Evolutionary conservation across 2,797 vertebrate genomes (phyloP).

Genomic region (Gymnothorax javanicus): DNA sequence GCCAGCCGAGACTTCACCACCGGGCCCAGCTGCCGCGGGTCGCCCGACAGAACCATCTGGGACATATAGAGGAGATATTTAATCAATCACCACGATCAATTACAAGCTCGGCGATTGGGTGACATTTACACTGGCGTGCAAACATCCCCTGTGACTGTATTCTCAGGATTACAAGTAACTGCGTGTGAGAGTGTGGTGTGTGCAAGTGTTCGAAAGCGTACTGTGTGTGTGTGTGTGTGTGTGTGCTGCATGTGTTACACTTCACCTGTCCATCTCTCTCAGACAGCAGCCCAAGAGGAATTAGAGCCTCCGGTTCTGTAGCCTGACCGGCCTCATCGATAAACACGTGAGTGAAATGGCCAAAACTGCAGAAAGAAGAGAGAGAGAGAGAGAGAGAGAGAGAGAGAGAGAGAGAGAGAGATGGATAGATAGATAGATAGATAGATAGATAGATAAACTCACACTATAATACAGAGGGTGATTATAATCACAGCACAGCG

Average conservation of each 20-base stretch:
- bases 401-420: not conserved
- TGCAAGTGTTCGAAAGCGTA: not conserved
- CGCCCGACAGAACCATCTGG: conserved; percentile 89
- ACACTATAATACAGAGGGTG: not conserved
- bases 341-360: conserved; percentile 93
- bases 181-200: not conserved
- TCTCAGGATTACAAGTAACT: not conserved
- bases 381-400: not conserved
- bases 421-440: conserved; percentile 9
- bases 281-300: conserved; percentile 85
- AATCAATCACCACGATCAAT: not conserved
- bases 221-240: not conserved
- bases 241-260: not conserved
- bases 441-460: not conserved
- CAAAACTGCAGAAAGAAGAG: conserved; percentile 68
- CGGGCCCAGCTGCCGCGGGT: conserved; percentile 91
- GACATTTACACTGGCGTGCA: too few relatives aligned
- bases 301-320: conserved; percentile 89
- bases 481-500: too few relatives aligned
- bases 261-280: conserved; percentile 85
- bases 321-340: conserved; percentile 96
- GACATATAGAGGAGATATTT: not conserved
- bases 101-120: too few relatives aligned
- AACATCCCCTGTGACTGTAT: not conserved
- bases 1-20: conserved; percentile 87